phyloP scores from a whole-genome alignment of 2,888 invertebrate species.

The Choreutis nemorana region DNA sequence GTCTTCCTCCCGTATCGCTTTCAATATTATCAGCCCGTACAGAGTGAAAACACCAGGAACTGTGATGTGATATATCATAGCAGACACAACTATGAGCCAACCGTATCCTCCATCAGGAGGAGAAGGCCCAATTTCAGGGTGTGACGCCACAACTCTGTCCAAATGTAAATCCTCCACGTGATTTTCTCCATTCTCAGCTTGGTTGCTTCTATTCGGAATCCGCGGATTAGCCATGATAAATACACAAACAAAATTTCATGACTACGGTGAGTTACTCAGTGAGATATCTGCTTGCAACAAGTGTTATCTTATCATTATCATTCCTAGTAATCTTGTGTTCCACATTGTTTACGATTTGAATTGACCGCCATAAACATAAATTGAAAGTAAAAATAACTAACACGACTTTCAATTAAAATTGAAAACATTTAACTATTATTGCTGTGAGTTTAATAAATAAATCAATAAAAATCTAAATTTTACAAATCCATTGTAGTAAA shows the following conservation, averaged over 20 bases:
- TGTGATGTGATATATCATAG: conserved; percentile 68
- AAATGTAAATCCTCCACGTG: conserved; percentile 49
- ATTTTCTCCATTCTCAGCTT: conserved; percentile 22
- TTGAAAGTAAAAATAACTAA: not conserved
- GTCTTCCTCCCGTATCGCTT: conserved; percentile 53
- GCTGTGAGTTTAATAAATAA: too few species aligned
- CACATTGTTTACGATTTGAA: conserved; percentile 47
- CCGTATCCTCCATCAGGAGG: conserved; percentile 74
- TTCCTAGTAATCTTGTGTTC: conserved; percentile 46
- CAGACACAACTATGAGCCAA: conserved; percentile 69
- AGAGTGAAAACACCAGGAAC: conserved; percentile 62
- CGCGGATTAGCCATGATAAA: conserved; percentile 40
- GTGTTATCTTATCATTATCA: conserved; percentile 60
- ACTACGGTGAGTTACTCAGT: conserved; percentile 29
- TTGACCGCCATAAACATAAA: conserved; percentile 28
- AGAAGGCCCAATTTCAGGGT: conserved; percentile 71
- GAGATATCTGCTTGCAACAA: conserved; percentile 40
- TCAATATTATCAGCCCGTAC: conserved; percentile 64
- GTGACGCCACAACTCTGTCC: conserved; percentile 69
- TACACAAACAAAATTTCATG: conserved; percentile 35
- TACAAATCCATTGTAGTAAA: too few species aligned
- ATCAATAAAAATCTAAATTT: too few species aligned
- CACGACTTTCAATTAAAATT: too few species aligned
- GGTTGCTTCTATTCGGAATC: conserved; percentile 18
- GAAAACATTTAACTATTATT: too few species aligned